Conservation (phyloP, 1,140 invertebrate species). For the Orussus abietinus region DNA sequence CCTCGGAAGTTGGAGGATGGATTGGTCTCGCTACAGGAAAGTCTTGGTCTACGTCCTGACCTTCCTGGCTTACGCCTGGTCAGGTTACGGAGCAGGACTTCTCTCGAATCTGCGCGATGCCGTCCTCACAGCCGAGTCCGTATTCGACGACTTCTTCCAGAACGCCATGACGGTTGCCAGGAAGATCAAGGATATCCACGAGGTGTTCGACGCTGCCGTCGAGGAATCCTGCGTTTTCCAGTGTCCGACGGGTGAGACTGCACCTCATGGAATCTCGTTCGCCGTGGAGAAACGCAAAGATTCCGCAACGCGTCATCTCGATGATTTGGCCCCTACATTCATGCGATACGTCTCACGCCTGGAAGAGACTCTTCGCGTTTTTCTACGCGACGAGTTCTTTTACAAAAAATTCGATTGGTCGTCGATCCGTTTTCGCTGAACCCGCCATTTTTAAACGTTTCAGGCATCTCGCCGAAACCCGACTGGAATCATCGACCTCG, state of each 20-base stretch:
- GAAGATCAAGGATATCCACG: conserved; percentile 72
- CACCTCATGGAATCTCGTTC: too few relatives aligned
- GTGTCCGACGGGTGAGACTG: conserved; percentile 65
- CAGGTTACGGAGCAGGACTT: conserved; percentile 72
- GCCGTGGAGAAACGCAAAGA: too few relatives aligned
- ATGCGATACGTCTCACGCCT: too few relatives aligned
- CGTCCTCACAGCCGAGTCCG: conserved; percentile 69
- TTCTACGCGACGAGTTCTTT: neutral
- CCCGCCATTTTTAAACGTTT: conserved; percentile 30
- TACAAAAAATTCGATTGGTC: neutral
- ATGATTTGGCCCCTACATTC: too few relatives aligned
- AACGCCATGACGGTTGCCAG: conserved; percentile 73
- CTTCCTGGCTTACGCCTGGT: conserved; percentile 73
- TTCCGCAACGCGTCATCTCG: neutral
- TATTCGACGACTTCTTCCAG: conserved; percentile 71
- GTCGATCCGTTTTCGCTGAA: neutral
- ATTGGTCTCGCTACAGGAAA: conserved; percentile 60
- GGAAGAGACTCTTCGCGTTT: too few relatives aligned
- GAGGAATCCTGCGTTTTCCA: conserved; percentile 76
- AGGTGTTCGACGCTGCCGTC: conserved; percentile 77
- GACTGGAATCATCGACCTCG: conserved; percentile 69
- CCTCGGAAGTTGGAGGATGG: too few relatives aligned
- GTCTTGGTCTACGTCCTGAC: conserved; percentile 70
- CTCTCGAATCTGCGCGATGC: conserved; percentile 71
- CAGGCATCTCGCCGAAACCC: conserved; percentile 63